These are phyloP conservation scores for Odontothrips loti DNA, from an alignment of 2,888 invertebrate species.

Conservation along the genomic window DNA sequence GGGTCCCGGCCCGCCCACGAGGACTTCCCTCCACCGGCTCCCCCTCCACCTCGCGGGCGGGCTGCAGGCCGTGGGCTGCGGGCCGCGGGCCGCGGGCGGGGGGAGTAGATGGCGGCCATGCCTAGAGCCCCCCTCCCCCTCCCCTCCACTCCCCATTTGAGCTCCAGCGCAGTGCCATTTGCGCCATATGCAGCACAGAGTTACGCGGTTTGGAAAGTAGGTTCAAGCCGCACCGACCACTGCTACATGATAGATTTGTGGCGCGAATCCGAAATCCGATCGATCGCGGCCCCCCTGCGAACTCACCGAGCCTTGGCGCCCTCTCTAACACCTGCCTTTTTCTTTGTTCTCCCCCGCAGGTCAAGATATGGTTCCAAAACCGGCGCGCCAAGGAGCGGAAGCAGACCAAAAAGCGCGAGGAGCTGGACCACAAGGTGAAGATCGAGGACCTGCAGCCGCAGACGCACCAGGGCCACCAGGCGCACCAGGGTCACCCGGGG, in stretches of 20 bases:
- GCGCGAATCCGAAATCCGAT: no score
- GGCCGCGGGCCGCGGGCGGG: not conserved
- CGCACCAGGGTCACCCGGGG: constrained; percentile 51
- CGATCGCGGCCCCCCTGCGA: no score
- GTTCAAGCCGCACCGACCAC: no score
- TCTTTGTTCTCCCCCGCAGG: constrained; percentile 48
- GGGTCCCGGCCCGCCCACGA: not conserved
- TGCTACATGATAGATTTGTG: no score
- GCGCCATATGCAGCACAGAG: no score
- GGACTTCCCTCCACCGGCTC: not conserved
- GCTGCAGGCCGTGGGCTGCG: not conserved
- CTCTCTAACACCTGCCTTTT: not conserved
- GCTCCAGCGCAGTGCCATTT: no score
- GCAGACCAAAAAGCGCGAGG: constrained; percentile 78
- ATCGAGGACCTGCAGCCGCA: constrained; percentile 39
- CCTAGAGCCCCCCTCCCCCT: not conserved
- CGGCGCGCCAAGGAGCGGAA: constrained; percentile 90
- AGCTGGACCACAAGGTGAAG: constrained; percentile 61
- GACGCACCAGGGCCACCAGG: constrained; percentile 33
- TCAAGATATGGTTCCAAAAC: constrained; percentile 86
- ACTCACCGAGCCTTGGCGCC: not conserved
- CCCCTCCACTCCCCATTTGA: no score
- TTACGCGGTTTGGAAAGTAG: no score
- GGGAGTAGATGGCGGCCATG: not conserved
- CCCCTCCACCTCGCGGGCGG: not conserved